Conservation (phyloP, 2,113 vertebrate genomes). For the Sylvia atricapilla region DNA sequence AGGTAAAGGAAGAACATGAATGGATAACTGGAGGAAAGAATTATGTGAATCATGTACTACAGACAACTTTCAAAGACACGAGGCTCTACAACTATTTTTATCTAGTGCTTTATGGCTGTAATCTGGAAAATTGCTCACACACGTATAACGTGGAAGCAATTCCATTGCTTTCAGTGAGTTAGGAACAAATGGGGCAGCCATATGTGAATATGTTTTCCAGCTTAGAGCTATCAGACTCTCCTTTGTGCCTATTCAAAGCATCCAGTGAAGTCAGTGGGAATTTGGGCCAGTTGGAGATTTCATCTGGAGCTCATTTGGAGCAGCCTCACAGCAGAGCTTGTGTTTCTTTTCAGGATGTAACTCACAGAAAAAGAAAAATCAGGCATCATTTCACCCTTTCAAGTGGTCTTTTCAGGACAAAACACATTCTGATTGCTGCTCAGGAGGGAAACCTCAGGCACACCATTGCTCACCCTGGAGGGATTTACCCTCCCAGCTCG, state of each 20-base stretch:
- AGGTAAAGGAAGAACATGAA: neutral
- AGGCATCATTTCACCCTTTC: neutral
- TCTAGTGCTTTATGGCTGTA: neutral
- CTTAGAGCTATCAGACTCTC: neutral
- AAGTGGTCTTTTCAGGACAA: neutral
- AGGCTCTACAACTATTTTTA: neutral
- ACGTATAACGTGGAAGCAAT: neutral
- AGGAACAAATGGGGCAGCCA: neutral
- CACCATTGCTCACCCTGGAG: neutral
- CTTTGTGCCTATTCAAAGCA: neutral
- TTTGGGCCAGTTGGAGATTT: neutral
- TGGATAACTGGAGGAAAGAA: neutral
- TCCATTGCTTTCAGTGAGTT: neutral
- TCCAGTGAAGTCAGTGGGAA: neutral
- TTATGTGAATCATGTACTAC: neutral
- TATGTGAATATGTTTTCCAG: neutral
- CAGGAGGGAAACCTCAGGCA: neutral
- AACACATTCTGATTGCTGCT: neutral
- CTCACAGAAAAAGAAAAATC: neutral
- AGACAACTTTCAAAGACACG: neutral
- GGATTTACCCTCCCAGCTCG: neutral
- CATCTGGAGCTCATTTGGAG: conserved; percentile 16
- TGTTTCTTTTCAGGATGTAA: neutral
- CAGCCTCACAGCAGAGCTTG: neutral
- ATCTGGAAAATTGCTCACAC: neutral